Evolutionary conservation across 2,797 vertebrate species (phyloP).

Genomic region (Galagoides demidoff): DNA sequence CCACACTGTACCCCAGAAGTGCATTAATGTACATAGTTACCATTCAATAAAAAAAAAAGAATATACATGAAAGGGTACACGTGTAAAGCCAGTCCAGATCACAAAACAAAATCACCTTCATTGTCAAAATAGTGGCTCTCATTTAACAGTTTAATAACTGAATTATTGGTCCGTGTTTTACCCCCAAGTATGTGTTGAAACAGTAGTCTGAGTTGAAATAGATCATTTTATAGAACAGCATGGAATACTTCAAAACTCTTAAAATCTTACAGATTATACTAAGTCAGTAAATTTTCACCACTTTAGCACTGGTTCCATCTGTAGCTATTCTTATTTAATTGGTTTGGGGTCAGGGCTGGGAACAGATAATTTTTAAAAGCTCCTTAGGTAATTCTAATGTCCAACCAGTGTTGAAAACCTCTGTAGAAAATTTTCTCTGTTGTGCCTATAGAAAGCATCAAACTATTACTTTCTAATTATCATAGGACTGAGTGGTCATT

Average conservation of each 20-base stretch:
- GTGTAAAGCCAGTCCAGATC: background rate
- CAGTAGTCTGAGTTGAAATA: background rate
- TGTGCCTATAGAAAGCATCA: conserved; percentile 8
- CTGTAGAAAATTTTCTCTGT: conserved; percentile 6
- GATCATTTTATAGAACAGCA: background rate
- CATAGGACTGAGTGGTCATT: background rate
- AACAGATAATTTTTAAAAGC: background rate
- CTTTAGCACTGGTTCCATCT: background rate
- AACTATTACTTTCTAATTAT: conserved; percentile 34
- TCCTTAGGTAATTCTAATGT: background rate
- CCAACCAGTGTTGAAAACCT: background rate
- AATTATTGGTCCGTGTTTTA: background rate
- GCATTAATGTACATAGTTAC: too few relatives aligned
- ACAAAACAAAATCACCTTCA: background rate
- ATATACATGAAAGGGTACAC: background rate
- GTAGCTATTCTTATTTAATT: background rate
- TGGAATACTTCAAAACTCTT: background rate
- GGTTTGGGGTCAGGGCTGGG: background rate
- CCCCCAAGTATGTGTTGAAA: conserved; percentile 31
- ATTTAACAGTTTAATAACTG: conserved; percentile 21
- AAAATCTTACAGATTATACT: background rate
- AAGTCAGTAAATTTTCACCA: background rate
- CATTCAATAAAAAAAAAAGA: too few relatives aligned
- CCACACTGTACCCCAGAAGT: too few relatives aligned
- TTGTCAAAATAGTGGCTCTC: background rate